Evolutionary conservation across 1,140 invertebrate genomes (phyloP), one percentile per base, ranked within the genome.

Genomic region (Aphidius ervi): DNA sequence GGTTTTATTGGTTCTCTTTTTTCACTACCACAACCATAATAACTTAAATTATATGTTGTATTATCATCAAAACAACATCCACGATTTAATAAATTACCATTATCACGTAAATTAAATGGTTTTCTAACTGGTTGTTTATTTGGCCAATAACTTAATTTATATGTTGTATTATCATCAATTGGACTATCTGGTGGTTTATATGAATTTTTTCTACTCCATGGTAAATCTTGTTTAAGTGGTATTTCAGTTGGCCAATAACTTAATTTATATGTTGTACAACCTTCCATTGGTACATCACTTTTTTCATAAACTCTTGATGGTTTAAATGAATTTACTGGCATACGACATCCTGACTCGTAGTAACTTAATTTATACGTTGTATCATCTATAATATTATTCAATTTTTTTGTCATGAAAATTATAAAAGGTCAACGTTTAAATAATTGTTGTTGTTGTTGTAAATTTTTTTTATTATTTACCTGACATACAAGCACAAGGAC

Each of bases 291-390:
- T 10, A 65, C 76, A 45, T 79, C 69, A 4, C 80, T 74, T 68
- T 80, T 83, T 46, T 76, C 71, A 61, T 83, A 84, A 58, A 70
- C 71, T 54, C 75, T 70, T 40, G 67, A 46, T 0, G 83, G 82
- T 9, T 74, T 79, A 56, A 71, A 83, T 9, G 82, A 79, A 43
- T 70, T 65, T 1, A 74, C 65, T 6, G 70, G 72, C 4, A 74
- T 58, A 7, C 65, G 47, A 59, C 77, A 75, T 4, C 68, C 72
- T 1, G 81, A 79, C 45, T 79, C 61, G 63, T 78, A 73, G 63
- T 81, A 85, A 39, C 83, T 84, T 73, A 83, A 68, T 9, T 76
- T 76, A 65, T 84, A 84, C 3, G 83, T 82, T 0, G 83, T 85
- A 37, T 82, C 77, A 64, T 82, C 83, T 84, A 65, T 16, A 16